Evolutionary conservation across 2,113 vertebrate genomes (phyloP), one percentile per base, ranked within the genome.

Genomic region (Puntigrus tetrazona): DNA sequence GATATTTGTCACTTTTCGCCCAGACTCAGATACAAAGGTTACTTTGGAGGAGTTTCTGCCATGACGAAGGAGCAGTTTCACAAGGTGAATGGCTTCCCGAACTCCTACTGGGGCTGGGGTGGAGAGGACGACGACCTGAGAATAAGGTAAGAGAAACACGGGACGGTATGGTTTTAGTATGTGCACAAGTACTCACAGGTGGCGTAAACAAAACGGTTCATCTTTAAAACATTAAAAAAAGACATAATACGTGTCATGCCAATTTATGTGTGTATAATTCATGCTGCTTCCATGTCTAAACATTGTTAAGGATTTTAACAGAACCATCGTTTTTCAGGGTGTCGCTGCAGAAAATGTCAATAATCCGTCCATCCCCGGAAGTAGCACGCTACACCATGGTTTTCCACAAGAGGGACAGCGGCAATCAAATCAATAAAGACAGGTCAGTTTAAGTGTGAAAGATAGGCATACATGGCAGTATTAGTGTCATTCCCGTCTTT

Each of bases 101-200:
- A 99, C 94, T 94, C 86, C 67, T 99, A 99, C 94, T 99, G 98
- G 98, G 98, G 98, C 59, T 99, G 98, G 98, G 98, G 98, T 61
- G 98, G 96, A 88, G 98, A 99, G 92, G 98, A 99, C n/a, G 98
- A 99, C 2, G 98, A 99, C 88, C 96, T 99, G 88, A 95, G 96
- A 61, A 94, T 95, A 92, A 96, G 98, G 98, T 99, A 91, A 94
- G 87, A 69, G 75, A 16, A 6, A 43, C 0, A 20, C 22, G 20
- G 14, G 25, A 61, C 0, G 13, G 41, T 41, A 41, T 9, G 11
- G 55, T 25, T n/a, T 31, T 29, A 27, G n/a, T 0, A 16, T 6
- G 11, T 27, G 11, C 34, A 45, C 70, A 14, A 27, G 70, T 27
- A 8, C 0, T 7, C 55, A 4, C 25, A 25, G 4, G 55, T 59